Conservation (phyloP, 2,888 invertebrate species). For the Mayetiola destructor region DNA sequence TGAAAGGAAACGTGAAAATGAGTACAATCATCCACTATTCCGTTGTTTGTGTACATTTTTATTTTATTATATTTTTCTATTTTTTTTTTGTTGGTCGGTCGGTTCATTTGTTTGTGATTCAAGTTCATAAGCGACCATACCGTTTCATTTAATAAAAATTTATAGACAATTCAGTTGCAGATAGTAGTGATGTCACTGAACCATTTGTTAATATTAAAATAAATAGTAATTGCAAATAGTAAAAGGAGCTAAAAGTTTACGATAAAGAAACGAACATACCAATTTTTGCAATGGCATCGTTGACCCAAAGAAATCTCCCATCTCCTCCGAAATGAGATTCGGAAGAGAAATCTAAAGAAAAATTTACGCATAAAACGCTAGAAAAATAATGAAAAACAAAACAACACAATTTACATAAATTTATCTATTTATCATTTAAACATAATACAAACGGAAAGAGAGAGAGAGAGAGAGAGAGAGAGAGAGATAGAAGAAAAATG, state of each 20-base stretch:
- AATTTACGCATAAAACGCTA: not conserved
- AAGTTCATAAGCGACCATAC: not conserved
- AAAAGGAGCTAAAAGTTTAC: not conserved
- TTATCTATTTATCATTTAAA: not conserved
- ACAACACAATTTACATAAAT: not conserved
- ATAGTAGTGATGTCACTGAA: no score
- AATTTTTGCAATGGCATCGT: not conserved
- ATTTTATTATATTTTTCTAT: slow-evolving; percentile 5
- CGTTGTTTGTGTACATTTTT: slow-evolving; percentile 3
- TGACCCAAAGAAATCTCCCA: no score
- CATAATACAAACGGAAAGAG: not conserved
- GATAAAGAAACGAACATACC: not conserved
- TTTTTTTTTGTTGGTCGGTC: not conserved
- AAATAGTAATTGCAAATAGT: slow-evolving; percentile 4
- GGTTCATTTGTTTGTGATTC: slow-evolving; percentile 5
- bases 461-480: not conserved
- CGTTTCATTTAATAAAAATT: slow-evolving; percentile 11
- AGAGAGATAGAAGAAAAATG: no score
- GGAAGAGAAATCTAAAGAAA: not conserved
- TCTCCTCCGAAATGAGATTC: no score
- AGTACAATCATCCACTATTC: no score
- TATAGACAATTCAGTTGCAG: slow-evolving; percentile 4
- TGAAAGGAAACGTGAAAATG: no score
- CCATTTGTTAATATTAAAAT: slow-evolving; percentile 8
- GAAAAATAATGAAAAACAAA: no score